These are phyloP conservation scores for Agonopterix arenella DNA, from an alignment of 2,888 invertebrate genomes.

Conservation along the genomic window DNA sequence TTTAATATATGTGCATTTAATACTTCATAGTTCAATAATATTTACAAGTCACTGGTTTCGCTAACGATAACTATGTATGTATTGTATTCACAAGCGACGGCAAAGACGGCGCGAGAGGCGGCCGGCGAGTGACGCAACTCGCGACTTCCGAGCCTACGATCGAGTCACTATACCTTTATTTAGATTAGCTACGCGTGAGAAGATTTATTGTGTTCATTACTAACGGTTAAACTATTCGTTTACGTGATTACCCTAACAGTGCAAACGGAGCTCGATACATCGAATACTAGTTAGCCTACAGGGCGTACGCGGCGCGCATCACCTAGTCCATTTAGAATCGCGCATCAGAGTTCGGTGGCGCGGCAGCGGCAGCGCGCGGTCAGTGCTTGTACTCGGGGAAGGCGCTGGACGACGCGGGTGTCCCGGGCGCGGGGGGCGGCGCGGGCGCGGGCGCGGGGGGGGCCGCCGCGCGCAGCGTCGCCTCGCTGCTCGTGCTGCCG, in stretches of 20 bases:
- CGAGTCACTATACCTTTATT: conserved; percentile 38
- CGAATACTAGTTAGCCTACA: conserved; percentile 15
- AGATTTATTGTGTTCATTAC: conserved; percentile 48
- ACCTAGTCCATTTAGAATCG: not conserved
- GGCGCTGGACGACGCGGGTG: conserved; percentile 52
- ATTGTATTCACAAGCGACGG: conserved; percentile 50
- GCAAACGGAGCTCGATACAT: conserved; percentile 38
- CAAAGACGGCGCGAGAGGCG: conserved; percentile 13
- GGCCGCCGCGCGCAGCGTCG: conserved; percentile 69
- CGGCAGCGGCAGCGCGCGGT: conserved; percentile 50
- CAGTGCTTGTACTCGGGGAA: conserved; percentile 89
- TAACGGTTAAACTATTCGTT: conserved; percentile 53
- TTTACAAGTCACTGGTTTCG: conserved; percentile 56
- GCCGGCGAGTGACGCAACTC: not conserved
- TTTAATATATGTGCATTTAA: conserved; percentile 60
- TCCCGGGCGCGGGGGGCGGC: conserved; percentile 59
- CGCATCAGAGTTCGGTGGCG: conserved; percentile 23
- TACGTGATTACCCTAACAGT: conserved; percentile 50
- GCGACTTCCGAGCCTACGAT: conserved; percentile 10
- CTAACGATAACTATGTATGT: conserved; percentile 48
- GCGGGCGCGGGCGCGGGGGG: conserved; percentile 36
- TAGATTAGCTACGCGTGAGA: conserved; percentile 49
- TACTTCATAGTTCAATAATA: conserved; percentile 44
- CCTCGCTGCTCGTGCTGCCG: conserved; percentile 56
- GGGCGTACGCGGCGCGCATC: conserved; percentile 6